Percentiles rank a stretch among this genome's conserved stretches.
These are phyloP conservation scores for Ischnura elegans DNA, from an alignment of 2,888 invertebrate species.

Conservation along the genomic window DNA sequence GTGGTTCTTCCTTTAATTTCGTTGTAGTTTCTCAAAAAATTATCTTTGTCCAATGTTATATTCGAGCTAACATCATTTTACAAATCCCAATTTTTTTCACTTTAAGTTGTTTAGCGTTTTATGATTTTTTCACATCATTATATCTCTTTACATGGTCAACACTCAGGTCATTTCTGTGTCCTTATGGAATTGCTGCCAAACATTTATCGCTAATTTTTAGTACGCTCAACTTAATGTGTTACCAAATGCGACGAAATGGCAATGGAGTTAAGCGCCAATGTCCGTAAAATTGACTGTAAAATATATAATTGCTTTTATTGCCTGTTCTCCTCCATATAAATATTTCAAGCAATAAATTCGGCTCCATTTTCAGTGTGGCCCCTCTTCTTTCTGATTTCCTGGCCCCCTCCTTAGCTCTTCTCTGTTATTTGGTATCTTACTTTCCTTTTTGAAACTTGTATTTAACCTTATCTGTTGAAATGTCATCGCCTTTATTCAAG, in stretches of 20 bases:
- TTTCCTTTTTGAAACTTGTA: background rate
- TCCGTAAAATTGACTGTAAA: background rate
- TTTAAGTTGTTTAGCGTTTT: background rate
- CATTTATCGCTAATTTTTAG: background rate
- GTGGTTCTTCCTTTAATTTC: background rate
- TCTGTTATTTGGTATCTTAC: background rate
- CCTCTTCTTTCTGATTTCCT: background rate
- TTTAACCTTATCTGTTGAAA: background rate
- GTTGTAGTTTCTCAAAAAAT: background rate
- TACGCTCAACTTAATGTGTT: background rate
- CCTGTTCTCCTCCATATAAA: background rate
- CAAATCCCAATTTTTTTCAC: background rate
- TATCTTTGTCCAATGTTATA: background rate
- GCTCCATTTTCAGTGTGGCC: background rate
- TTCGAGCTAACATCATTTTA: background rate
- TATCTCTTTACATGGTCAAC: too few relatives aligned
- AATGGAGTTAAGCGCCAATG: background rate
- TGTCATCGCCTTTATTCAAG: background rate
- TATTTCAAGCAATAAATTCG: background rate
- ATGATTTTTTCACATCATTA: too few relatives aligned
- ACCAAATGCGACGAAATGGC: background rate
- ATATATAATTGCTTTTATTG: background rate
- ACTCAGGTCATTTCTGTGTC: too few relatives aligned
- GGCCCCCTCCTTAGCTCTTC: background rate
- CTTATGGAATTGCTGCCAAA: background rate